These are phyloP conservation scores for Eupithecia abbreviata DNA, from an alignment of 2,888 invertebrate genomes.

Conservation along the genomic window DNA sequence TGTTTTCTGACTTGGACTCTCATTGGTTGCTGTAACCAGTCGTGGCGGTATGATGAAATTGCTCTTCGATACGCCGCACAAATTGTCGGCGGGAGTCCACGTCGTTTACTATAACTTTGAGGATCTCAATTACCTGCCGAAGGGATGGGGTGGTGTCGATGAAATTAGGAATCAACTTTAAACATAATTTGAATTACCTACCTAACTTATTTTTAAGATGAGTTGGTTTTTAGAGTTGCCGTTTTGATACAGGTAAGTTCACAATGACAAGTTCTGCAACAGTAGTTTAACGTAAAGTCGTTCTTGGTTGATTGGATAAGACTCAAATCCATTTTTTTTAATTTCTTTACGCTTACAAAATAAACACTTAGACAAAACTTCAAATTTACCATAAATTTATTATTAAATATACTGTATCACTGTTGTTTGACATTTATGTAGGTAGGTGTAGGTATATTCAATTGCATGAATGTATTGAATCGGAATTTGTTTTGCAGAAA, in stretches of 20 bases:
- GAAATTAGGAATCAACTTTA: constrained; percentile 1
- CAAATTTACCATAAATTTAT: too few species aligned
- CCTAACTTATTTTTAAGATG: neutral
- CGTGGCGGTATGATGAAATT: constrained; percentile 52
- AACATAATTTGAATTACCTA: too few species aligned
- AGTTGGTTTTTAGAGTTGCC: neutral
- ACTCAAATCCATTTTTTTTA: neutral
- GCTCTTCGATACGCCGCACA: constrained; percentile 40
- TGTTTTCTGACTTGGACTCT: constrained; percentile 2
- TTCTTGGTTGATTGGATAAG: neutral
- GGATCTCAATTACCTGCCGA: constrained; percentile 60
- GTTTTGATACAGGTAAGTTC: neutral
- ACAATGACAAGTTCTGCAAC: neutral
- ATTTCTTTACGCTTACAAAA: too few species aligned
- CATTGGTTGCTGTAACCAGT: neutral
- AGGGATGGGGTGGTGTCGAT: constrained; percentile 55
- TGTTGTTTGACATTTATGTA: too few species aligned
- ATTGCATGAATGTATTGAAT: too few species aligned
- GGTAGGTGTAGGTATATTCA: too few species aligned
- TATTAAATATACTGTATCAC: too few species aligned
- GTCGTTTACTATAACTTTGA: constrained; percentile 57
- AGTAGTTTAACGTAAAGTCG: neutral
- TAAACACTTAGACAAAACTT: too few species aligned
- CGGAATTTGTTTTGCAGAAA: neutral
- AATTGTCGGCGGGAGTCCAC: constrained; percentile 38